phyloP scores from a whole-genome alignment of 2,113 vertebrate species.

The Synchiropus splendidus region DNA sequence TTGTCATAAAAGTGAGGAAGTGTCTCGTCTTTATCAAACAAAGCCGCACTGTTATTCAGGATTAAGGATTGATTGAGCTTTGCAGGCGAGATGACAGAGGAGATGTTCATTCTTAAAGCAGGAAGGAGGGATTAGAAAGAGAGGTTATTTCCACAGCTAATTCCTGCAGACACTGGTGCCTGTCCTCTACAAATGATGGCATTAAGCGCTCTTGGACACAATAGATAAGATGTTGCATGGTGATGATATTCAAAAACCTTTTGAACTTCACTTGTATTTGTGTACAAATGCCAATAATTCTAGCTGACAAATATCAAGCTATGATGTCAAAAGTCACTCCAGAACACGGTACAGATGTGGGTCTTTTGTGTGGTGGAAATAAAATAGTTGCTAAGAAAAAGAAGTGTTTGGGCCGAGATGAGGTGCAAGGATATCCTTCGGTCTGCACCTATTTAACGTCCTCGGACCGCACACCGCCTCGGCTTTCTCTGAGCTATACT shows the following conservation, averaged over 20 bases:
- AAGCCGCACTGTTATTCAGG: conserved; percentile 38
- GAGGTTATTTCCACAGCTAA: too few species aligned
- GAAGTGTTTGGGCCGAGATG: conserved; percentile 29
- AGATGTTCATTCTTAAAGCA: conserved; percentile 42
- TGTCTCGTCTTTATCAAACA: conserved; percentile 34
- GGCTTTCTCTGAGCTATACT: conserved; percentile 56
- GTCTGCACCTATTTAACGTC: conserved; percentile 47
- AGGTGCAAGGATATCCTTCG: conserved; percentile 54
- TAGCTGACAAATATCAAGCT: too few species aligned
- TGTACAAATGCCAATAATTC: too few species aligned
- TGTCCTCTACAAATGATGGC: too few species aligned
- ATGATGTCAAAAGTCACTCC: too few species aligned
- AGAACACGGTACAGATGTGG: too few species aligned
- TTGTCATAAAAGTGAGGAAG: conserved; percentile 36
- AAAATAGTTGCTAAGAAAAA: too few species aligned
- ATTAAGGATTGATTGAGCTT: conserved; percentile 45
- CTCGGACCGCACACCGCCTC: conserved; percentile 50
- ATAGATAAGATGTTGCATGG: too few species aligned
- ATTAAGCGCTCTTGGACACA: conserved; percentile 23
- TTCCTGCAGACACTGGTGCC: too few species aligned
- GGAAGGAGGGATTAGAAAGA: background rate
- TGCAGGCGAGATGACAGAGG: conserved; percentile 45
- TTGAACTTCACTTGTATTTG: too few species aligned
- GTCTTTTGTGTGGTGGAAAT: too few species aligned
- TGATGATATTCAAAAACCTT: too few species aligned